Evolutionary conservation across 2,797 vertebrate genomes (phyloP), one percentile per base, ranked within the genome.

Genomic region (Myotis pilosus): DNA sequence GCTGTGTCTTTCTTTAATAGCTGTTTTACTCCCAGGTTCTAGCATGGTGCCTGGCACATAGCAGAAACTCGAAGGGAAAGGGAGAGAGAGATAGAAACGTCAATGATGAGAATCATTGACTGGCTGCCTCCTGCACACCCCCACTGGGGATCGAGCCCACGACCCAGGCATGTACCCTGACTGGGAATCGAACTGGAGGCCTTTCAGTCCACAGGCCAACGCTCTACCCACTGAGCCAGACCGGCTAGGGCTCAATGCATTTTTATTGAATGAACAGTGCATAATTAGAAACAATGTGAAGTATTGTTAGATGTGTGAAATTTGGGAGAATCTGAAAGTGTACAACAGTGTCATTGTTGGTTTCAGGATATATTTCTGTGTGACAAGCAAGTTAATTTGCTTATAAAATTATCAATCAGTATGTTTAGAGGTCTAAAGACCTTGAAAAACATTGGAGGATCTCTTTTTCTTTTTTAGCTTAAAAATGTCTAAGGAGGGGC

Each of bases 371-470:
- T 72, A 72, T 66, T 83, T 36, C 22, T 87, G 47, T 85, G 23
- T 66, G 41, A 89, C 1, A 72, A 86, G 44, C 38, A 80, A 96
- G 16, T 95, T 68, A 62, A 81, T 92, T 96, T 93, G 44, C 88
- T 89, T 86, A n/a, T 95, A 72, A 78, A 72, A 84, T 72, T 89
- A 84, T 94, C 68, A 87, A 87, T 38, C 93, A 47, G 36, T 62
- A 22, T 51, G 15, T 91, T 72, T 83, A 92, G 89, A 94, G 41
- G 33, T 66, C 71, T 86, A 92, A 94, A 83, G 71, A 72, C 33
- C 57, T 91, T 89, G 79, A 75, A 91, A 96, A 92, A 91, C 57
- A 71, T 22, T 76, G 28, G 55, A 76, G 51, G 33, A 41, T 55
- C 80, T 92, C 60, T 72, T 80, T 30, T 72, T 36, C 22, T 38